Evolutionary conservation across 2,797 vertebrate genomes (phyloP).

Genomic region (Pseudotriccus pelzelni): DNA sequence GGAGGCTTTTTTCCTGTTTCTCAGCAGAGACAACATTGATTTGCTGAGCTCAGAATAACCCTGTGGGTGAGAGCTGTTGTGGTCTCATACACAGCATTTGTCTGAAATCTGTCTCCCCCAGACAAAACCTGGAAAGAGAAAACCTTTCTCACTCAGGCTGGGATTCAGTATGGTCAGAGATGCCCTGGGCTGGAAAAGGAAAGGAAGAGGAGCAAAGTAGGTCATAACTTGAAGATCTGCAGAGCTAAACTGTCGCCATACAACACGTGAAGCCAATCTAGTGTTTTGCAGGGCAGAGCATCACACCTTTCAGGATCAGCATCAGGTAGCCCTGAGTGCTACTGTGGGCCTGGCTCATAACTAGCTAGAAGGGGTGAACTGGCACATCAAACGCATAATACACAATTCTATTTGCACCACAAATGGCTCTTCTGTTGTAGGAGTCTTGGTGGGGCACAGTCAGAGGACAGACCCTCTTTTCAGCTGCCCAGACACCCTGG

Average conservation of each 20-base stretch:
- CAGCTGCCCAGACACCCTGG: background rate
- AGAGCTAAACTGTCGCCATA: background rate
- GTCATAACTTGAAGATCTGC: background rate
- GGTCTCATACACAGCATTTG: background rate
- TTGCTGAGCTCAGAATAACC: constrained; percentile 20
- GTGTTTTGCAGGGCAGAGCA: background rate
- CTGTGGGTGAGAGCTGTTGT: background rate
- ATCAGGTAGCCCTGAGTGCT: background rate
- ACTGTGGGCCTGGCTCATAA: background rate
- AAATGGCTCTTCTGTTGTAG: background rate
- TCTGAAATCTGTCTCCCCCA: background rate
- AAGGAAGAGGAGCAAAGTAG: background rate
- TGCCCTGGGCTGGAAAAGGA: background rate
- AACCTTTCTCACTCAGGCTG: background rate
- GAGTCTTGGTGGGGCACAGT: background rate
- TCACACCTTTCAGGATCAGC: background rate
- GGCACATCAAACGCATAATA: background rate
- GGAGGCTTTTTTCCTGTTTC: background rate
- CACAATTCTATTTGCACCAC: background rate
- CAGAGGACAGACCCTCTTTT: background rate
- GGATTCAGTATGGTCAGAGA: background rate
- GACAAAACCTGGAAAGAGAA: background rate
- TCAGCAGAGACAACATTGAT: background rate
- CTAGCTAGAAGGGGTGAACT: background rate
- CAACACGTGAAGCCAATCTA: background rate